Evolutionary conservation across 2,888 invertebrate genomes (phyloP).

Genomic region (Stenoptilia bipunctidactyla): DNA sequence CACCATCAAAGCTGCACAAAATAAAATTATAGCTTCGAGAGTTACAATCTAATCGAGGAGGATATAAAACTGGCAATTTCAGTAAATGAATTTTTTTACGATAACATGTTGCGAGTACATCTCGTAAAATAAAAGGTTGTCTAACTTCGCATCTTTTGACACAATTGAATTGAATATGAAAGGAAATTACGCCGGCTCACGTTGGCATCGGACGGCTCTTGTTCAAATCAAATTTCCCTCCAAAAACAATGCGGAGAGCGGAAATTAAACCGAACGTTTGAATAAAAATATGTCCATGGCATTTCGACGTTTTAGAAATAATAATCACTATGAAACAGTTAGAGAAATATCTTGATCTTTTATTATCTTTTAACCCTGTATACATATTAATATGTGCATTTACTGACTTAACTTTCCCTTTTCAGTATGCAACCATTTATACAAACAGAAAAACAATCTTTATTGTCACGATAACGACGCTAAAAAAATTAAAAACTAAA

Average conservation of each 20-base stretch:
- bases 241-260: neutral
- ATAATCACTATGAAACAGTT: too few species aligned
- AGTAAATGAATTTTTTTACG: neutral
- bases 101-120: neutral
- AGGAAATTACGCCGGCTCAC: conserved; percentile 60
- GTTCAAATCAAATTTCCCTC: conserved; percentile 26
- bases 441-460: too few species aligned
- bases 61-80: neutral
- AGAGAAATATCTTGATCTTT: too few species aligned
- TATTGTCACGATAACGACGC: too few species aligned
- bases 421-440: too few species aligned
- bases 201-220: conserved; percentile 39
- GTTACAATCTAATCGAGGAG: neutral
- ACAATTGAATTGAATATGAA: conserved; percentile 56
- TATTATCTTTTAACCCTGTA: too few species aligned
- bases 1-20: too few species aligned
- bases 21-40: neutral
- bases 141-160: neutral
- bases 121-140: neutral
- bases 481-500: too few species aligned
- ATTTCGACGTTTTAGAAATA: too few species aligned
- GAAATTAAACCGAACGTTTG: neutral
- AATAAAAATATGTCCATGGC: too few species aligned
- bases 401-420: too few species aligned
- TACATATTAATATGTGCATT: too few species aligned